Conservation (phyloP, 2,888 invertebrate species). For the Cantharis rustica region DNA sequence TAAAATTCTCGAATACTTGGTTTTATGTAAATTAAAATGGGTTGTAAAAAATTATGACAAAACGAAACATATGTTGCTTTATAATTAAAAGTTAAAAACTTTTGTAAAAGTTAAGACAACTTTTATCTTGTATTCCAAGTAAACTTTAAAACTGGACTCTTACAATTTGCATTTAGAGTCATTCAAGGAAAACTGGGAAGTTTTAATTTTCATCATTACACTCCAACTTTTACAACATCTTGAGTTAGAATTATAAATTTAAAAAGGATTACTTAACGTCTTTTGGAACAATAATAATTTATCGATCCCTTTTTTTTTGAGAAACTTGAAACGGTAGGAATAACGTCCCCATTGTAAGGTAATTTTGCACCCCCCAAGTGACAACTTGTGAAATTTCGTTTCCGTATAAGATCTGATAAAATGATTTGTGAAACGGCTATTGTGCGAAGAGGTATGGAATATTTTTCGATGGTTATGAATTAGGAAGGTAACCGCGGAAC, state of each 20-base stretch:
- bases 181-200: not conserved
- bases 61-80: not conserved
- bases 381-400: slow-evolving; percentile 21
- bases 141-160: not conserved
- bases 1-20: not conserved
- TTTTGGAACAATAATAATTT: not conserved
- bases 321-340: not conserved
- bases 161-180: not conserved
- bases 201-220: slow-evolving; percentile 3
- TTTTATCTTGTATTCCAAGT: not conserved
- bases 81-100: not conserved
- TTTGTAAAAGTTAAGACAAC: not conserved
- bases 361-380: slow-evolving; percentile 3
- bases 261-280: not conserved
- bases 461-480: slow-evolving; percentile 22
- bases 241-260: not conserved
- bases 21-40: not conserved
- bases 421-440: slow-evolving; percentile 33
- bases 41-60: not conserved
- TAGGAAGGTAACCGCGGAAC: slow-evolving; percentile 14
- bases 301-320: not conserved
- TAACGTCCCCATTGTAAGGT: slow-evolving; percentile 9
- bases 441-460: slow-evolving; percentile 7
- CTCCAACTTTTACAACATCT: not conserved
- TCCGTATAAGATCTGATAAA: slow-evolving; percentile 31